A percentile compares a stretch with the other conserved stretches of the same genome.
Evolutionary conservation across 1,140 invertebrate genomes (phyloP).

Genomic region (Tetragonula clypearis): DNA sequence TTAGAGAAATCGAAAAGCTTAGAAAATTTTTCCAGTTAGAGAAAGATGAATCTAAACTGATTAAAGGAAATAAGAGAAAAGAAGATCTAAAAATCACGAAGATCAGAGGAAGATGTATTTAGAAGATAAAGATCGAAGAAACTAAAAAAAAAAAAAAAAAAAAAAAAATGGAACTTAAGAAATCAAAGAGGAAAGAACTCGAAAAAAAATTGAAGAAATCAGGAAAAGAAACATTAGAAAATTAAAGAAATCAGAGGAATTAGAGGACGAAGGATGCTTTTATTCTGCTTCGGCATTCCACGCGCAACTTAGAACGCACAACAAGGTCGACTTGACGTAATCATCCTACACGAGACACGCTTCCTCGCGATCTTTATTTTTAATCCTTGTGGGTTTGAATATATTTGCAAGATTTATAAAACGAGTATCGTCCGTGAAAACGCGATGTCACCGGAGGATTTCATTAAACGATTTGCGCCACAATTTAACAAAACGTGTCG

Average conservation of each 20-base stretch:
- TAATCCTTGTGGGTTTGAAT: constrained; percentile 10
- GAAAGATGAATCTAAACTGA: too few relatives aligned
- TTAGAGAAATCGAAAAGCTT: too few relatives aligned
- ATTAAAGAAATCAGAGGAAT: not conserved
- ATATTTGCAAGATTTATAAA: constrained; percentile 45
- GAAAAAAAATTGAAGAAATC: too few relatives aligned
- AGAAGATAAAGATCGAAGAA: too few relatives aligned
- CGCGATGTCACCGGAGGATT: not conserved
- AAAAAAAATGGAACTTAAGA: too few relatives aligned
- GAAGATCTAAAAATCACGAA: too few relatives aligned
- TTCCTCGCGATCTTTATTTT: constrained; percentile 17
- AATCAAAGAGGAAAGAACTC: too few relatives aligned
- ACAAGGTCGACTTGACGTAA: constrained; percentile 31
- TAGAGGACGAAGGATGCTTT: constrained; percentile 5
- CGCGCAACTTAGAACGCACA: not conserved
- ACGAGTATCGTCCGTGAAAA: not conserved
- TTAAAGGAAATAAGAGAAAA: too few relatives aligned
- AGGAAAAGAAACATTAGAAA: too few relatives aligned
- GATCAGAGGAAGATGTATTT: too few relatives aligned
- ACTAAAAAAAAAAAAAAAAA: too few relatives aligned
- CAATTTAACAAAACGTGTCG: not conserved
- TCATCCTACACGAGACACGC: not conserved
- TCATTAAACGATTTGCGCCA: not conserved
- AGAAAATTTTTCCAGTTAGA: too few relatives aligned
- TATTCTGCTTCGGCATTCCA: not conserved